Evolutionary conservation across 2,797 vertebrate genomes (phyloP).

Genomic region (Sebastolobus alascanus): DNA sequence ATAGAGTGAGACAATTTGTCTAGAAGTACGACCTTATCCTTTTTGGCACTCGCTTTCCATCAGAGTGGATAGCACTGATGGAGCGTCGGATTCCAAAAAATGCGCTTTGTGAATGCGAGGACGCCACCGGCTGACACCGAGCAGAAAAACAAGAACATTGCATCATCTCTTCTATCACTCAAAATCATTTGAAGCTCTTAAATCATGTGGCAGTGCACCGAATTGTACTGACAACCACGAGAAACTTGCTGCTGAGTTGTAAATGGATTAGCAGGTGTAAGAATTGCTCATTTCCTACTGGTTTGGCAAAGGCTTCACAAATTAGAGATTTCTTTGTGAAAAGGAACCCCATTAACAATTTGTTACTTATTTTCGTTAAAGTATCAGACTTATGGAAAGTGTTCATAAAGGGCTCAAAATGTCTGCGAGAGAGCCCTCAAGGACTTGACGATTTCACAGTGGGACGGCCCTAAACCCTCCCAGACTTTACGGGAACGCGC

Average conservation of each 20-base stretch:
- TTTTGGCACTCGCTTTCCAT: constrained; percentile 47
- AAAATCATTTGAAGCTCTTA: constrained; percentile 52
- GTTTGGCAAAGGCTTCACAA: constrained; percentile 25
- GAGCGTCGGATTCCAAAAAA: constrained; percentile 59
- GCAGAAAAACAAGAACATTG: constrained; percentile 56
- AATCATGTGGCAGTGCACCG: constrained; percentile 41
- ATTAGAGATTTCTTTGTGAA: neutral
- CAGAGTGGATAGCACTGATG: constrained; percentile 42
- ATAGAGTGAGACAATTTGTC: constrained; percentile 65
- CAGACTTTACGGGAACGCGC: too few species aligned
- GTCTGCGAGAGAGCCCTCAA: too few species aligned
- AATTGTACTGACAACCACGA: constrained; percentile 58
- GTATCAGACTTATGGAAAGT: too few species aligned
- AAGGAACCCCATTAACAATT: neutral
- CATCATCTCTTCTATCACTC: constrained; percentile 67
- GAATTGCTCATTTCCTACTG: constrained; percentile 35
- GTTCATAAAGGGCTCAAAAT: too few species aligned
- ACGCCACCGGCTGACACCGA: constrained; percentile 56
- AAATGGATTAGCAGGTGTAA: constrained; percentile 46
- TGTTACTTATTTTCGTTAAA: neutral
- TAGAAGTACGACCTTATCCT: constrained; percentile 58
- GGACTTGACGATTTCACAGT: too few species aligned
- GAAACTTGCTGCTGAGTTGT: constrained; percentile 36
- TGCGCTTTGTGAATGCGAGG: constrained; percentile 57
- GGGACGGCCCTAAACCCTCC: too few species aligned